Evolutionary conservation across 2,797 vertebrate species (phyloP).

Genomic region (Champsocephalus gunnari): DNA sequence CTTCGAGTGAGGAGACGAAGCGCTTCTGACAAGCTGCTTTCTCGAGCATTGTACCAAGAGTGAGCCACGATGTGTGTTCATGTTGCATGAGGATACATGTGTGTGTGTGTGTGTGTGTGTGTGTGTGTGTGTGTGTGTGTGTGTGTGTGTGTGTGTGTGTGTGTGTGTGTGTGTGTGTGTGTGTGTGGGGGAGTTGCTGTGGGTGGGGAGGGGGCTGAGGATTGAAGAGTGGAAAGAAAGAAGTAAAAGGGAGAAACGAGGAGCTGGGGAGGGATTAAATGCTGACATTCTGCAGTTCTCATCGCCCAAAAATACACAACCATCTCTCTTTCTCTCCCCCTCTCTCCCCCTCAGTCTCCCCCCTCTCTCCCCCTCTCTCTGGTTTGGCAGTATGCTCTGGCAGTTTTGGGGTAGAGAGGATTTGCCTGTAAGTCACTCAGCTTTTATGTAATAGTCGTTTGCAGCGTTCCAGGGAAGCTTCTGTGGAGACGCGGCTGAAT

Average conservation of each 20-base stretch:
- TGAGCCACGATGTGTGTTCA: slow-evolving; percentile 16
- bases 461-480: slow-evolving; percentile 65
- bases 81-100: not conserved
- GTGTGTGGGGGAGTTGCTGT: slow-evolving; percentile 19
- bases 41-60: slow-evolving; percentile 21
- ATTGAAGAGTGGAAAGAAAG: slow-evolving; percentile 40
- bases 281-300: slow-evolving; percentile 74
- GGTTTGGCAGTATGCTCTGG: slow-evolving; percentile 66
- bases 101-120: no score
- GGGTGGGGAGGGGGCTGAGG: slow-evolving; percentile 18
- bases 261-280: slow-evolving; percentile 78
- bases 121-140: slow-evolving; percentile 16
- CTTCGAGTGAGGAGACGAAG: slow-evolving; percentile 20
- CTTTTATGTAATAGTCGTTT: slow-evolving; percentile 80
- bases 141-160: not conserved
- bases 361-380: slow-evolving; percentile 20
- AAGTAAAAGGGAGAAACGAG: slow-evolving; percentile 49
- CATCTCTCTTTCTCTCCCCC: slow-evolving; percentile 26
- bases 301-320: slow-evolving; percentile 72
- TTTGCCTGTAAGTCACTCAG: slow-evolving; percentile 83
- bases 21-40: slow-evolving; percentile 26
- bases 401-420: slow-evolving; percentile 77
- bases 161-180: not conserved
- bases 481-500: slow-evolving; percentile 66
- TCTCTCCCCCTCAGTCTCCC: not conserved